phyloP scores from a whole-genome alignment of 2,797 vertebrate genomes.

The Pipistrellus nathusii region DNA sequence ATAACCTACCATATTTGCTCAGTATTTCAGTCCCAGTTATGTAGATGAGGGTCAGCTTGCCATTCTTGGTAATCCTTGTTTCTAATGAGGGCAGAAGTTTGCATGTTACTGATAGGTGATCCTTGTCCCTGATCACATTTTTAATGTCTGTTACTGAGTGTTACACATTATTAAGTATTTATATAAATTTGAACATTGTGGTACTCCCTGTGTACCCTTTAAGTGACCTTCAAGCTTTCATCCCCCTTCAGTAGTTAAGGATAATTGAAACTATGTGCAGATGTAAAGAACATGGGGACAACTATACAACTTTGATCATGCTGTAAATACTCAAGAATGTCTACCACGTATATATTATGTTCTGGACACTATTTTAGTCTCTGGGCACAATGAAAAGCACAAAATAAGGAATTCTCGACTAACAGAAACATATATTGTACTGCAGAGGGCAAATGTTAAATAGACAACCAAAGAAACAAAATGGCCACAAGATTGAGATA shows the following conservation, averaged over 20 bases:
- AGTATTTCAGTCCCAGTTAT: background rate
- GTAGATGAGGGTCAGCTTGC: background rate
- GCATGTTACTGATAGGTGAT: background rate
- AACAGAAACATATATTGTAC: background rate
- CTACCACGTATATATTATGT: background rate
- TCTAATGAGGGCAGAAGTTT: background rate
- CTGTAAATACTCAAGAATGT: background rate
- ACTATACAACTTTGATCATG: background rate
- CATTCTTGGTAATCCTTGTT: slow-evolving; percentile 20
- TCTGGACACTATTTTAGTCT: background rate
- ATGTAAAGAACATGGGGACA: background rate
- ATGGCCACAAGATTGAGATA: background rate
- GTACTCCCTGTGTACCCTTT: background rate
- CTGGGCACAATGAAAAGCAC: background rate
- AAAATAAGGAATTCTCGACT: background rate
- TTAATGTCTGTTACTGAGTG: slow-evolving; percentile 14
- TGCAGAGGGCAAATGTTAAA: background rate
- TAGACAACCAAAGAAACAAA: background rate
- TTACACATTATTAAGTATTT: slow-evolving; percentile 13
- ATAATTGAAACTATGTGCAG: background rate
- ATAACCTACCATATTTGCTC: background rate
- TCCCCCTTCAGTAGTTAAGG: background rate
- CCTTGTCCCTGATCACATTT: background rate
- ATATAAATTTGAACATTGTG: background rate
- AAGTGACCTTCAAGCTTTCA: slow-evolving; percentile 17